phyloP scores from a whole-genome alignment of 2,888 invertebrate genomes.

The Platypus cylindrus region DNA sequence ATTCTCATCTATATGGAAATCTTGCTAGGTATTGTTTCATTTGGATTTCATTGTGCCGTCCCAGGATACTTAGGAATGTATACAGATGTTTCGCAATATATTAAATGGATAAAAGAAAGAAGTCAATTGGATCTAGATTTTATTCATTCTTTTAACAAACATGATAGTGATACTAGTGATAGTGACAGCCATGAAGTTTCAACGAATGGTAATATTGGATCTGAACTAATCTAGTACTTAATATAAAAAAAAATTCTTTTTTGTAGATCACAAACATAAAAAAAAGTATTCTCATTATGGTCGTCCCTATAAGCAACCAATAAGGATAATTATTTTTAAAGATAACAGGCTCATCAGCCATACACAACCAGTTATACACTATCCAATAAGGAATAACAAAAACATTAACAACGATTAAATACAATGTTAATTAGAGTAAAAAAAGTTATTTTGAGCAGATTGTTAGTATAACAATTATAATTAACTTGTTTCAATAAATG shows the following conservation, averaged over 20 bases:
- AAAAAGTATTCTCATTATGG: conserved; percentile 11
- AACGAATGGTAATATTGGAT: not conserved
- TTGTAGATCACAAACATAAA: conserved; percentile 14
- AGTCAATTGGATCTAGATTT: conserved; percentile 17
- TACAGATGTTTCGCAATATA: conserved; percentile 46
- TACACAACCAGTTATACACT: conserved; percentile 3
- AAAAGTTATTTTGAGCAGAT: no score
- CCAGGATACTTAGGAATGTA: conserved; percentile 45
- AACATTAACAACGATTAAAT: no score
- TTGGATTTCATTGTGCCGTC: conserved; percentile 52
- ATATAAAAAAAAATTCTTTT: not conserved
- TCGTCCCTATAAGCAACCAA: conserved; percentile 15
- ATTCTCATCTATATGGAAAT: conserved; percentile 5
- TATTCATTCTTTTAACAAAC: conserved; percentile 1
- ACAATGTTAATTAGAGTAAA: no score
- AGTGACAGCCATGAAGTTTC: no score
- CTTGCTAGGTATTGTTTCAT: conserved; percentile 46
- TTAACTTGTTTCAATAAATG: no score
- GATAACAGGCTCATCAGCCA: conserved; percentile 8
- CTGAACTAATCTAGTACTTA: not conserved
- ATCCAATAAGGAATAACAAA: conserved; percentile 6
- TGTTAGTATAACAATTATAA: no score
- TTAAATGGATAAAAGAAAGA: conserved; percentile 40
- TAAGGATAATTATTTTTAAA: conserved; percentile 17
- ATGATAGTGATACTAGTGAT: not conserved